Evolutionary conservation across 2,113 vertebrate genomes (phyloP), one percentile per base, ranked within the genome.

Genomic region (Onychostoma macrolepis): DNA sequence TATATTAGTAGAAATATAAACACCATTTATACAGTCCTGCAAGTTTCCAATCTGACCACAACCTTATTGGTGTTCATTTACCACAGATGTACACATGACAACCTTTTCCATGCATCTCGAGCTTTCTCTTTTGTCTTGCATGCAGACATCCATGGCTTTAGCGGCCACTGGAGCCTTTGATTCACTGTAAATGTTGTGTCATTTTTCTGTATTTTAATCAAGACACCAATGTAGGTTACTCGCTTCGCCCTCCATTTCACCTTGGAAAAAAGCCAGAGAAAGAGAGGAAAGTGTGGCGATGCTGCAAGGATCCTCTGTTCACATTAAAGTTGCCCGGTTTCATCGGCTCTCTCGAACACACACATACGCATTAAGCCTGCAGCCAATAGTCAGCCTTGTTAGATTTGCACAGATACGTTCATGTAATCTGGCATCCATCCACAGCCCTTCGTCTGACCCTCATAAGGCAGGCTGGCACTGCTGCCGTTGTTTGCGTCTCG

Each of bases 101-200:
- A 86, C 84, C 67, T 11, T 80, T 38, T 28, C 69, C 63, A 41
- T 80, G 41, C 41, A 6, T 83, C 63, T 38, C 41, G 21, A 63
- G 15, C 28, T 89, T 21, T 80, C 33, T 87, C 6, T 72, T 5
- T 21, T 50, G 24, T 78, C 36, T 74, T 77, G 75, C 82, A 85
- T 88, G 91, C 78, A 86, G 84, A 83, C 74, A 87, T 83, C 83
- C 36, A 2, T 75, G 87, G 88, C 87, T 84, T 21, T 74, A 84
- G 78, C 87, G 83, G 94, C 94, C 95, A 94, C 94, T 94, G 94
- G 95, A 95, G 94, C 94, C 95, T 96, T 96, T 96, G 95, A 96
- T 97, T 97, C 92, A 96, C 96, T 96, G 96, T 96, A 94, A 94
- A 95, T 95, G 93, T 96, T 94, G 30, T 94, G 33, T 38, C 19